These are phyloP conservation scores for honey bee (Apis mellifera) DNA, from an alignment of 1,140 invertebrate genomes.

Conservation along the genomic window Amel_HAv3.1 CM009942.2:9111501-9112000, in stretches of 20 bases:
- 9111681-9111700: not conserved
- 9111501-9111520: too few species aligned
- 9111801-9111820: not conserved
- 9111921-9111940: not conserved
- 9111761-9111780: not conserved
- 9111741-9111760: not conserved
- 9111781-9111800: too few species aligned
- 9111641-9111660: too few species aligned
- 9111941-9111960: not conserved
- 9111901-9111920: not conserved
- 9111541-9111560: too few species aligned
- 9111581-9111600: too few species aligned
- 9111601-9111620: too few species aligned
- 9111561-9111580: too few species aligned
- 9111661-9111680: too few species aligned
- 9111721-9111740: conserved; percentile 6
- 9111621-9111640: too few species aligned
- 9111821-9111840: not conserved
- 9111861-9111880: conserved; percentile 5
- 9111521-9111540: too few species aligned
- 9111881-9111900: conserved; percentile 11
- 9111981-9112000: not conserved
- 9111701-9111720: too few species aligned
- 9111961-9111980: not conserved
- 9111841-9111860: not conserved